Conservation (phyloP, 2,888 invertebrate genomes). For the Hetaerina titia region DNA sequence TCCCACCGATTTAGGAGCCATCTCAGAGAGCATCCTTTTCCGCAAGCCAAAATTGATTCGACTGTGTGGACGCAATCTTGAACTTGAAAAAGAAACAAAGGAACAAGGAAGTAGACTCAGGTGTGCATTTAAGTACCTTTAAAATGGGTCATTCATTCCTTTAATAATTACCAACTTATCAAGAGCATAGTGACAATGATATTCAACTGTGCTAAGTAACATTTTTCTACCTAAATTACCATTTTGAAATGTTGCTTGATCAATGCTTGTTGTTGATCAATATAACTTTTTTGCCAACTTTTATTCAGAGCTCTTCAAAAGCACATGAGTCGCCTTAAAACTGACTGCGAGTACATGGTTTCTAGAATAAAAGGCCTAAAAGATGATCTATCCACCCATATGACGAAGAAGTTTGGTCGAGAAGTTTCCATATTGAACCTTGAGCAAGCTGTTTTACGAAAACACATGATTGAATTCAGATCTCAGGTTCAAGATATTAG, state of each 20-base stretch:
- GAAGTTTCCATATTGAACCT: conserved; percentile 79
- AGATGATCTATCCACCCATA: conserved; percentile 78
- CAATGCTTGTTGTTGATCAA: no score
- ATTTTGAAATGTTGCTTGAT: not conserved
- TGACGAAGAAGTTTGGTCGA: conserved; percentile 81
- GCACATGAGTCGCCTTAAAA: conserved; percentile 85
- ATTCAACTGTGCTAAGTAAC: no score
- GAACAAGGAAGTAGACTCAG: conserved; percentile 82
- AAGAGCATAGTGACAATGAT: not conserved
- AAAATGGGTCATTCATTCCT: conserved; percentile 42
- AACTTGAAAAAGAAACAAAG: conserved; percentile 83
- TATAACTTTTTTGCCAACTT: no score
- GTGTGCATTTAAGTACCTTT: conserved; percentile 75
- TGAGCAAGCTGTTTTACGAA: conserved; percentile 80
- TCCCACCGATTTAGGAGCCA: conserved; percentile 77
- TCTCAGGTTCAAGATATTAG: conserved; percentile 78
- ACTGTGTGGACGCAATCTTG: conserved; percentile 82
- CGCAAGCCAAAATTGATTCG: conserved; percentile 80
- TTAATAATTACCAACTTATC: not conserved
- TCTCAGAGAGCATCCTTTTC: conserved; percentile 80
- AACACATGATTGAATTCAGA: conserved; percentile 80
- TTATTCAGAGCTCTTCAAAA: conserved; percentile 82
- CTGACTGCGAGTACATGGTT: conserved; percentile 85
- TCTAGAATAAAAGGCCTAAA: conserved; percentile 80
- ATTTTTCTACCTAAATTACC: not conserved